These are phyloP conservation scores for Galendromus occidentalis DNA, from an alignment of 1,140 invertebrate species.

Conservation along the genomic window DNA sequence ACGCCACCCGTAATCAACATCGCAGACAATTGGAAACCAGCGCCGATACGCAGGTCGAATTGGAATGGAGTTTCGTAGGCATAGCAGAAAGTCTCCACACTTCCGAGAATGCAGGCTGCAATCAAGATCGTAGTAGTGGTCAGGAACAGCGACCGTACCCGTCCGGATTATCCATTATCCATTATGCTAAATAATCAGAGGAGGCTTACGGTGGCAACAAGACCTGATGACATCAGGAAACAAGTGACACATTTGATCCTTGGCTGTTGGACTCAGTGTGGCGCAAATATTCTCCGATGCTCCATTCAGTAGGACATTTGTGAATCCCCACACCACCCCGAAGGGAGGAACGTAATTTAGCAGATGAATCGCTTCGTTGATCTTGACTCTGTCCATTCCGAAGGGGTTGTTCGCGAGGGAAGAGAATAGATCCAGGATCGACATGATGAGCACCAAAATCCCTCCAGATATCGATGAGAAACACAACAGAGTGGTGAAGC, in stretches of 20 bases:
- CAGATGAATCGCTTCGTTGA: background rate
- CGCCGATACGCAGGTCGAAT: background rate
- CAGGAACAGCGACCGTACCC: too few relatives aligned
- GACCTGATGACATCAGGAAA: background rate
- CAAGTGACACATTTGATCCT: background rate
- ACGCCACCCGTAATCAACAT: slow-evolving; percentile 14
- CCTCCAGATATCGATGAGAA: slow-evolving; percentile 2
- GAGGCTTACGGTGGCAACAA: background rate
- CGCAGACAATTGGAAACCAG: background rate
- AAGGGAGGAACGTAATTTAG: background rate
- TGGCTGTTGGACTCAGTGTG: background rate
- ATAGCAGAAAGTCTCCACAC: background rate
- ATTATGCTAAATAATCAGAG: background rate
- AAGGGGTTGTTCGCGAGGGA: background rate
- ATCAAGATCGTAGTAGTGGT: too few relatives aligned
- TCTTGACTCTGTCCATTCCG: background rate
- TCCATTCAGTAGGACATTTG: background rate
- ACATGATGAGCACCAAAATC: background rate
- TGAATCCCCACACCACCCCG: background rate
- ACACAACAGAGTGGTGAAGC: slow-evolving; percentile 16
- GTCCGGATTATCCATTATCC: background rate
- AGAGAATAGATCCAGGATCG: background rate
- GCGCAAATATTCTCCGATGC: background rate
- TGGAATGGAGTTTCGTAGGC: background rate
- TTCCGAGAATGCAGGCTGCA: too few relatives aligned